These are phyloP conservation scores for Apamea crenata DNA, from an alignment of 2,888 invertebrate genomes.

Conservation along the genomic window DNA sequence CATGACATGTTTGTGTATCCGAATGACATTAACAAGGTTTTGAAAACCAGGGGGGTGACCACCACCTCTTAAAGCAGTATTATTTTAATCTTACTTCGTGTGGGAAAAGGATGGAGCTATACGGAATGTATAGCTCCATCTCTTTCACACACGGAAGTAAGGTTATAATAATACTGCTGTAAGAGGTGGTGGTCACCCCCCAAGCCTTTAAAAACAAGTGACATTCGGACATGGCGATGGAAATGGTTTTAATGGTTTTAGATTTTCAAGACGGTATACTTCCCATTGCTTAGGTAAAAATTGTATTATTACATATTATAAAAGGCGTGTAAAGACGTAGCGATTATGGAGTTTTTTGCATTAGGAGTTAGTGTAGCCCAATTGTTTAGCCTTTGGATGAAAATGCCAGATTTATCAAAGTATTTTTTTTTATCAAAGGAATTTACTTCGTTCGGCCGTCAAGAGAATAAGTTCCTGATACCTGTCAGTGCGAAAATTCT, in stretches of 20 bases:
- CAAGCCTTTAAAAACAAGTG: background rate
- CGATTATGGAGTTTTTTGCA: background rate
- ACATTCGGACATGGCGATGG: background rate
- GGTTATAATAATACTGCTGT: no score
- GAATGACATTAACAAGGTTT: slow-evolving; percentile 18
- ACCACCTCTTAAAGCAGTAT: no score
- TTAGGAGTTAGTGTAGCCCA: background rate
- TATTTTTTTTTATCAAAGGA: background rate
- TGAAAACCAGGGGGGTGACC: no score
- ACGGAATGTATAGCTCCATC: no score
- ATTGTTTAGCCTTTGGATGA: background rate
- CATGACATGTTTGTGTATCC: slow-evolving; percentile 37
- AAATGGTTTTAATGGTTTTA: background rate
- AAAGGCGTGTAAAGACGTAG: background rate
- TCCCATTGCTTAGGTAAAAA: background rate
- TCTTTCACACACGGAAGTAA: no score
- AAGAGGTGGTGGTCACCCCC: no score
- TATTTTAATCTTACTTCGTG: no score
- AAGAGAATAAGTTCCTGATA: background rate
- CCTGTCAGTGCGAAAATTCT: background rate
- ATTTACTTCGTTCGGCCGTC: background rate
- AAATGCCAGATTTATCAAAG: background rate
- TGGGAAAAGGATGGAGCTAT: no score
- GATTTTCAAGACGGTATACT: background rate
- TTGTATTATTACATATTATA: background rate